Percentiles rank a stretch among this genome's conserved stretches.
Evolutionary conservation across 92 coral and sea anemone species (phyloP).

Genomic region (Desmophyllum pertusum): DNA sequence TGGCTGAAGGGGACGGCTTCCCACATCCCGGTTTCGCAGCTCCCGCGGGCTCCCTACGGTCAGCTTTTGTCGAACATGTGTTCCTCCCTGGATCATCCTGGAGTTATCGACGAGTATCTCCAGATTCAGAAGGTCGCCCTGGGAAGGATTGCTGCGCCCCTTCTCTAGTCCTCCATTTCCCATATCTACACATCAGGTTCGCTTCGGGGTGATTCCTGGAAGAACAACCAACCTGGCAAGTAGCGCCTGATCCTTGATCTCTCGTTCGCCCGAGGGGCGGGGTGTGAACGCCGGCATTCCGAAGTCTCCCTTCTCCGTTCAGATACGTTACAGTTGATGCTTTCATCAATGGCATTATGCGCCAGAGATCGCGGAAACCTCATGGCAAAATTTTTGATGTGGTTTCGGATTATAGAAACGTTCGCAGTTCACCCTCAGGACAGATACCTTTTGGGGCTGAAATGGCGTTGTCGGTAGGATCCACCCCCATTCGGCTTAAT

Average conservation of each 20-base stretch:
- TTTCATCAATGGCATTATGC: no score
- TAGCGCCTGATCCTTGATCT: constrained; percentile 49
- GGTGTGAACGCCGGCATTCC: constrained; percentile 27
- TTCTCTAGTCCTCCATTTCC: no score
- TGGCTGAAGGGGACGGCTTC: not conserved
- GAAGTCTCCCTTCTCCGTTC: no score
- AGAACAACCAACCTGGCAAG: no score
- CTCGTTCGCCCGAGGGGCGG: constrained; percentile 34
- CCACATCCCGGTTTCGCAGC: no score
- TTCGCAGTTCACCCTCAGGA: no score
- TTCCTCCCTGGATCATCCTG: constrained; percentile 30
- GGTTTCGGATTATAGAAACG: not conserved
- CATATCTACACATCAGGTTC: no score
- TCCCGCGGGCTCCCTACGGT: not conserved
- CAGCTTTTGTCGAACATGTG: constrained; percentile 26
- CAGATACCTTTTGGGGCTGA: not conserved
- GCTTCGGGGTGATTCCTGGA: no score
- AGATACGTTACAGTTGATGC: no score
- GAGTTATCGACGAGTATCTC: constrained; percentile 3
- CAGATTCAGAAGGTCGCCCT: not conserved
- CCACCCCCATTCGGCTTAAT: constrained; percentile 28
- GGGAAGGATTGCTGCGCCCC: no score
- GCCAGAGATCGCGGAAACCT: no score
- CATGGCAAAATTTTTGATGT: constrained; percentile 3
- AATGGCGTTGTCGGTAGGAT: not conserved